Evolutionary conservation across 2,888 invertebrate genomes (phyloP).

Genomic region (Erebia palarica): DNA sequence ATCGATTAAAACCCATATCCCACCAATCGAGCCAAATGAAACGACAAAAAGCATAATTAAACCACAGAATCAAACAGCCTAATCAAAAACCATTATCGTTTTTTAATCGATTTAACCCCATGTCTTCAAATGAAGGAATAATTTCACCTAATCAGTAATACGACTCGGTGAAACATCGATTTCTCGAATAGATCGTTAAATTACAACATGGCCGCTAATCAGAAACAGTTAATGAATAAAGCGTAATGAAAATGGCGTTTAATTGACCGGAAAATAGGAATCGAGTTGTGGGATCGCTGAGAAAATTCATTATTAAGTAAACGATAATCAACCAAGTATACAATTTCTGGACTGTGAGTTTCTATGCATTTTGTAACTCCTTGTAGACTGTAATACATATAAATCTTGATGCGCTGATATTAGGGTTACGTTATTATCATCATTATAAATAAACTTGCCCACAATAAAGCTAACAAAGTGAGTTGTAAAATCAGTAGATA

Average conservation of each 20-base stretch:
- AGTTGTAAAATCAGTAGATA: too few species aligned
- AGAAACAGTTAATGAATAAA: constrained; percentile 76
- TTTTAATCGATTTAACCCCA: constrained; percentile 17
- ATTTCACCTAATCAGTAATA: constrained; percentile 66
- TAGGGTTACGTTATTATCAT: too few species aligned
- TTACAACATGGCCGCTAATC: constrained; percentile 77
- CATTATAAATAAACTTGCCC: too few species aligned
- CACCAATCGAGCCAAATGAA: constrained; percentile 36
- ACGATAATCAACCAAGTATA: neutral
- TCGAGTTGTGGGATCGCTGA: constrained; percentile 43
- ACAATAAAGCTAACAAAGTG: too few species aligned
- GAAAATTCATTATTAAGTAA: constrained; percentile 16
- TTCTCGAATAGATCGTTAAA: constrained; percentile 66
- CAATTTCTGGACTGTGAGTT: neutral
- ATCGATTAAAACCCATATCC: constrained; percentile 13
- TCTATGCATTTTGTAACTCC: neutral
- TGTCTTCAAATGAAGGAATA: constrained; percentile 47
- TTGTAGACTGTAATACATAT: too few species aligned
- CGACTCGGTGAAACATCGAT: constrained; percentile 68
- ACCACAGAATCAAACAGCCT: neutral
- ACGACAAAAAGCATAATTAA: constrained; percentile 42
- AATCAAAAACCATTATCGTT: constrained; percentile 15
- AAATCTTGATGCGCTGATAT: too few species aligned
- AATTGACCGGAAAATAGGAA: constrained; percentile 80
- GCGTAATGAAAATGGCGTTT: constrained; percentile 76